Conservation (phyloP, 2,113 vertebrate species). For the Malaclemys terrapin region DNA sequence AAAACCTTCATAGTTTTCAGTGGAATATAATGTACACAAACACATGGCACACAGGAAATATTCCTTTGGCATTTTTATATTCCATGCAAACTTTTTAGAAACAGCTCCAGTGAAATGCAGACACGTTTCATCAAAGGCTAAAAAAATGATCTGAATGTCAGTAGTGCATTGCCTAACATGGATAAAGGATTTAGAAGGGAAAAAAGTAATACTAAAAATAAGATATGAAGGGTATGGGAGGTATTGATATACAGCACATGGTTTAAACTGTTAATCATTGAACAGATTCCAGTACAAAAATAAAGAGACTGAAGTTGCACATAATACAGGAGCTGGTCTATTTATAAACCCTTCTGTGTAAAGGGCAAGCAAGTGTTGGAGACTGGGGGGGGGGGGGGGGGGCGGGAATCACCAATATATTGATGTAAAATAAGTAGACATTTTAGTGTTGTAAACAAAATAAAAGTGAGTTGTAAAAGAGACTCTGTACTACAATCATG, state of each 20-base stretch:
- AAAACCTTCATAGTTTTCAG: not conserved
- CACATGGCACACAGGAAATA: not conserved
- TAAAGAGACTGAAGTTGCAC: slow-evolving; percentile 72
- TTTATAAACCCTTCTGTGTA: slow-evolving; percentile 64
- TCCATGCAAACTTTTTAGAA: slow-evolving; percentile 43
- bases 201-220: slow-evolving; percentile 55
- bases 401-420: not conserved
- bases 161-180: slow-evolving; percentile 52
- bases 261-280: slow-evolving; percentile 71
- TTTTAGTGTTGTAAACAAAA: slow-evolving; percentile 59
- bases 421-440: slow-evolving; percentile 12
- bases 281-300: slow-evolving; percentile 78
- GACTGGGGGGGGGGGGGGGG: not conserved
- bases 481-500: slow-evolving; percentile 51
- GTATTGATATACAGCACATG: slow-evolving; percentile 70
- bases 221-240: slow-evolving; percentile 66
- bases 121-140: slow-evolving; percentile 51
- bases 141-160: slow-evolving; percentile 41
- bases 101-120: slow-evolving; percentile 51
- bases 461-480: slow-evolving; percentile 22
- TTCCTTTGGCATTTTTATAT: slow-evolving; percentile 47
- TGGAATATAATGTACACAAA: not conserved
- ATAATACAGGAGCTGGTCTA: slow-evolving; percentile 61
- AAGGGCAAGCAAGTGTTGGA: slow-evolving; percentile 46
- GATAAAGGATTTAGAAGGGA: slow-evolving; percentile 54